Evolutionary conservation across 2,797 vertebrate genomes (phyloP), one percentile per base, ranked within the genome.

Genomic region (Australoheros facetus): DNA sequence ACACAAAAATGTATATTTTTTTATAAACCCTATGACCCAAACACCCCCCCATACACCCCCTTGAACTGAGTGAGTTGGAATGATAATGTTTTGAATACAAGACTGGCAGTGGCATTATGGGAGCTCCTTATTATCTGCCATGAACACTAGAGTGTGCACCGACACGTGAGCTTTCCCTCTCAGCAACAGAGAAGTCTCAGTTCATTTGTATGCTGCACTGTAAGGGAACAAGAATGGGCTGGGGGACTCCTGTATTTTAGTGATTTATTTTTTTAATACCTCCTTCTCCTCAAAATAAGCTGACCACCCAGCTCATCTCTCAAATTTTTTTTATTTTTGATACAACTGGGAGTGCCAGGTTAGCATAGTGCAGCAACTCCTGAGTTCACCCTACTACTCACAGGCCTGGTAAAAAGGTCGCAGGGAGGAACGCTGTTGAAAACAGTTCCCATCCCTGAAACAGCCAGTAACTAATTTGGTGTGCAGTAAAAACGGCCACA

Each of bases 81-180:
- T 64, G 79, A 85, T 85, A 69, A 84, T 37, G 75, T 77, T 80
- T 70, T 78, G 56, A 85, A 73, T 53, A 76, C 34, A 69, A 78
- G 82, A 85, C 77, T 77, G 73, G 66, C 80, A 71, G 84, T n/a
- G 73, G 75, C 88, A 79, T 83, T 78, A 66, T 73, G 78, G 86
- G 83, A 91, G 87, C 79, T 87, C 77, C 84, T 81, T 76, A 56
- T 89, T 93, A 89, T 91, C 81, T 73, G 85, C 75, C 84, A 87
- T 76, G 88, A 89, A 85, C 89, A 87, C 84, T 76, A 82, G 82
- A 66, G 89, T 87, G 91, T 89, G 90, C 87, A 71, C 73, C 54
- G 73, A 86, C 92, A 91, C 79, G 88, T 90, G 90, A 92, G 86
- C 80, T 14, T 82, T 71, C 64, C 80, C 85, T 77, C 77, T 62